phyloP scores from a whole-genome alignment of 1,140 invertebrate species.

The Trialeurodes vaporariorum region DNA sequence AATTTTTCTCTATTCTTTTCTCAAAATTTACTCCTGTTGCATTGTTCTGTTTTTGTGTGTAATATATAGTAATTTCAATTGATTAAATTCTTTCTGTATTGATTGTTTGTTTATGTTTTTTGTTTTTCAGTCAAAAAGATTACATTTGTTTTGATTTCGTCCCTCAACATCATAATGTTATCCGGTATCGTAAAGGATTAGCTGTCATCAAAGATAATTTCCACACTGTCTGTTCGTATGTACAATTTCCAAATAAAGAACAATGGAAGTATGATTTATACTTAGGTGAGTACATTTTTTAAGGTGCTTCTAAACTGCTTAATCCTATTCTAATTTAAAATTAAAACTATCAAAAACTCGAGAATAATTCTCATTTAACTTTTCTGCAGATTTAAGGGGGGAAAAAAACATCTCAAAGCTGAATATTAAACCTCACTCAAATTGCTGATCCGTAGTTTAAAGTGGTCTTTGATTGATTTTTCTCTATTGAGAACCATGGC shows the following conservation, averaged over 20 bases:
- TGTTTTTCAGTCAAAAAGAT: conserved; percentile 77
- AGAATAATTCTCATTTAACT: not conserved
- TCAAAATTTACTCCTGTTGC: not conserved
- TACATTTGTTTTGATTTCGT: conserved; percentile 95
- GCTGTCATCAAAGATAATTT: conserved; percentile 83
- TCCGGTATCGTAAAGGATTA: conserved; percentile 79
- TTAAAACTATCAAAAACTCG: not conserved
- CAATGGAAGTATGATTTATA: conserved; percentile 83
- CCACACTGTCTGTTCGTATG: conserved; percentile 86
- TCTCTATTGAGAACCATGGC: not conserved
- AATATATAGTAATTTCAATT: not conserved
- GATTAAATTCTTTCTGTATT: no score
- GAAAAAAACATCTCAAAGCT: not conserved
- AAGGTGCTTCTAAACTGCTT: conserved; percentile 1
- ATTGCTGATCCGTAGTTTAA: conserved; percentile 13
- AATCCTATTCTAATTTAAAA: not conserved
- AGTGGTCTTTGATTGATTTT: not conserved
- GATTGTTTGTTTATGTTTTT: no score
- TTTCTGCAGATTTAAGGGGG: not conserved
- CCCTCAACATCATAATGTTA: conserved; percentile 89
- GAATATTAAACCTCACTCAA: not conserved
- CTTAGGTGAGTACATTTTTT: conserved; percentile 41
- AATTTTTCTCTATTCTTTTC: no score
- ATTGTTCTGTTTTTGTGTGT: not conserved
- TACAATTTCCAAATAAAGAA: conserved; percentile 72